Percentiles rank a stretch among this genome's conserved stretches.
phyloP scores from a whole-genome alignment of 2,797 vertebrate species.

The Crenichthys baileyi region DNA sequence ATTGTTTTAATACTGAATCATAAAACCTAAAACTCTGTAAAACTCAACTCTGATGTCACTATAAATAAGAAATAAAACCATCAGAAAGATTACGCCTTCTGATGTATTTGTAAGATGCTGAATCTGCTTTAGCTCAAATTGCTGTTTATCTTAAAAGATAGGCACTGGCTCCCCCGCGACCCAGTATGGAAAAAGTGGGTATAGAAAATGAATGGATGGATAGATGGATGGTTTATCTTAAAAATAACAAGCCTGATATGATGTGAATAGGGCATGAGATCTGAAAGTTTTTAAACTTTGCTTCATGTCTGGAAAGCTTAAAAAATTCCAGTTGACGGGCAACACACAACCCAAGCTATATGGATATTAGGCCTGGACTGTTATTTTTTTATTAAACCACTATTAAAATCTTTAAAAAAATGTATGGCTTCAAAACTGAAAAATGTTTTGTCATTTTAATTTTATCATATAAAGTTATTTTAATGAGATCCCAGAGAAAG shows the following conservation, averaged over 20 bases:
- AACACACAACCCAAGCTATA: neutral
- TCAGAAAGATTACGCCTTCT: neutral
- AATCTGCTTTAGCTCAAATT: neutral
- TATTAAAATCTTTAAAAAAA: neutral
- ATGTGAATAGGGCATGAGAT: neutral
- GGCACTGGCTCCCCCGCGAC: too few relatives aligned
- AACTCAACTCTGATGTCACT: neutral
- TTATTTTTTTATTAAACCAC: too few relatives aligned
- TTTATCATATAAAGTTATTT: neutral
- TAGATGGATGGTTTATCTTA: neutral
- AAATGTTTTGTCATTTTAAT: neutral
- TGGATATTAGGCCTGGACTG: too few relatives aligned
- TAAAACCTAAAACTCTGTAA: conserved; percentile 3
- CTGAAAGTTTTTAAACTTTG: neutral
- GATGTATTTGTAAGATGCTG: neutral
- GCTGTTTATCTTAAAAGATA: neutral
- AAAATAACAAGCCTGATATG: neutral
- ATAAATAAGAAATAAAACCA: neutral
- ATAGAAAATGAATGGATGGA: too few relatives aligned
- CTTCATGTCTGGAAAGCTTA: neutral
- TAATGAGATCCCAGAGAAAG: too few relatives aligned
- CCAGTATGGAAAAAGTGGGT: too few relatives aligned
- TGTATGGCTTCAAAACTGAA: neutral
- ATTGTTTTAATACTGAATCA: neutral
- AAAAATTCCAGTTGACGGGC: neutral